These are phyloP conservation scores for Sakesphorus luctuosus DNA, from an alignment of 2,113 vertebrate species.

Conservation along the genomic window DNA sequence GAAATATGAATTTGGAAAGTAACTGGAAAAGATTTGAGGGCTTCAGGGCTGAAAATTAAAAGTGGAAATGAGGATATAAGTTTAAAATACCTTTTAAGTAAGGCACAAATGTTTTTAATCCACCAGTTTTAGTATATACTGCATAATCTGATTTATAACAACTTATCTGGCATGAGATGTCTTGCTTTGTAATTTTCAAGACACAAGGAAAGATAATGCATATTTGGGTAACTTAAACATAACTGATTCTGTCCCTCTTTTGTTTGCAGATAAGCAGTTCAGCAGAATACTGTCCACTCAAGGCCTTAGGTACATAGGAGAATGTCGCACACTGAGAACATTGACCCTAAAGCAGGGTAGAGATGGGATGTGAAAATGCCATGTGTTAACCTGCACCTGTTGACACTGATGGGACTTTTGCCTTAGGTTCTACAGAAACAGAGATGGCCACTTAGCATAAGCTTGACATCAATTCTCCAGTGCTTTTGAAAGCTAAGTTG, in stretches of 20 bases:
- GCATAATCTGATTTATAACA: neutral
- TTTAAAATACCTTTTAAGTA: slow-evolving; percentile 18
- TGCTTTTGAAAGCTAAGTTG: neutral
- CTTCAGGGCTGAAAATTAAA: neutral
- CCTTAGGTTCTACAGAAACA: neutral
- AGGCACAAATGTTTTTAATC: neutral
- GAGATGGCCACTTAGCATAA: neutral
- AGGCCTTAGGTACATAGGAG: neutral
- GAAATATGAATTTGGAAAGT: neutral
- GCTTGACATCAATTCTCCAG: neutral
- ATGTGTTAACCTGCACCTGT: fast-evolving
- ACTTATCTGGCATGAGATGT: neutral
- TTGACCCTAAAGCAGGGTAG: fast-evolving
- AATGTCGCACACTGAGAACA: neutral
- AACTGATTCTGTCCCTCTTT: neutral
- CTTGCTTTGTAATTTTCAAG: neutral
- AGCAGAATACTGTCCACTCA: neutral
- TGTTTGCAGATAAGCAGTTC: neutral
- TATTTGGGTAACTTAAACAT: neutral
- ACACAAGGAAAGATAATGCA: neutral
- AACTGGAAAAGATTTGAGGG: neutral
- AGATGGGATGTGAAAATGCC: neutral
- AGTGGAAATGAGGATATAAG: slow-evolving; percentile 31
- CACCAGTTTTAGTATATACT: neutral
- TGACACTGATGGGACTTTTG: neutral